phyloP scores from a whole-genome alignment of 1,140 invertebrate genomes.

The Phymastichus coffea region DNA sequence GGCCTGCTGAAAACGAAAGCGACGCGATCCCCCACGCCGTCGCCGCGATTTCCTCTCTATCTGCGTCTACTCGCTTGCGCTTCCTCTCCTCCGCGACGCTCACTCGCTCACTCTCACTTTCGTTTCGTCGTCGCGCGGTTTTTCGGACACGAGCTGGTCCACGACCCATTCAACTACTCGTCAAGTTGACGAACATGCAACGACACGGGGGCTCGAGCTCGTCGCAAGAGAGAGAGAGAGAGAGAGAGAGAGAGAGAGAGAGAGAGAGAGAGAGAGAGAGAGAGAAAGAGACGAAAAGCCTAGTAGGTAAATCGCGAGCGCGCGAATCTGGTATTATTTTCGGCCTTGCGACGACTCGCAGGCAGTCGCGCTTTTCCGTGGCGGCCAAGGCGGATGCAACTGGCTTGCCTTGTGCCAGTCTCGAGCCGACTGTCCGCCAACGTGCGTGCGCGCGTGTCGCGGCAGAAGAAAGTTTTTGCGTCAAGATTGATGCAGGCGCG shows the following conservation, averaged over 20 bases:
- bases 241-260: no score
- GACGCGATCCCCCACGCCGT: not conserved
- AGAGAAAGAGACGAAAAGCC: not conserved
- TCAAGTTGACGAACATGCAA: not conserved
- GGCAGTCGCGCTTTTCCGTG: slow-evolving; percentile 8
- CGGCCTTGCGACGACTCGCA: slow-evolving; percentile 2
- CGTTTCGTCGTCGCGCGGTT: slow-evolving; percentile 3
- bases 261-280: no score
- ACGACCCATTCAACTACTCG: not conserved
- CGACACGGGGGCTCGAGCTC: no score
- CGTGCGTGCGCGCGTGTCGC: slow-evolving; percentile 2
- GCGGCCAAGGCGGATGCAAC: slow-evolving; percentile 36
- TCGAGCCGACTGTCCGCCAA: no score
- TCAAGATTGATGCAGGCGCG: slow-evolving; percentile 1
- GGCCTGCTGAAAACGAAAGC: not conserved
- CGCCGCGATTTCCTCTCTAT: not conserved
- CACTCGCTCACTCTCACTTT: slow-evolving; percentile 5
- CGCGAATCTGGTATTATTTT: slow-evolving; percentile 19
- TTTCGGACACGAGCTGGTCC: not conserved
- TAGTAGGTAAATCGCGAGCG: slow-evolving; percentile 1
- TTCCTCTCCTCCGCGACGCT: not conserved
- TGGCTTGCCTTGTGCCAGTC: slow-evolving; percentile 39
- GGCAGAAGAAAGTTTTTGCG: slow-evolving; percentile 30
- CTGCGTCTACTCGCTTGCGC: not conserved
- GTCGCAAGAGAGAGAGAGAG: no score